Evolutionary conservation across 2,797 vertebrate genomes (phyloP), one percentile per base, ranked within the genome.

Genomic region (Periophthalmus magnuspinnatus): DNA sequence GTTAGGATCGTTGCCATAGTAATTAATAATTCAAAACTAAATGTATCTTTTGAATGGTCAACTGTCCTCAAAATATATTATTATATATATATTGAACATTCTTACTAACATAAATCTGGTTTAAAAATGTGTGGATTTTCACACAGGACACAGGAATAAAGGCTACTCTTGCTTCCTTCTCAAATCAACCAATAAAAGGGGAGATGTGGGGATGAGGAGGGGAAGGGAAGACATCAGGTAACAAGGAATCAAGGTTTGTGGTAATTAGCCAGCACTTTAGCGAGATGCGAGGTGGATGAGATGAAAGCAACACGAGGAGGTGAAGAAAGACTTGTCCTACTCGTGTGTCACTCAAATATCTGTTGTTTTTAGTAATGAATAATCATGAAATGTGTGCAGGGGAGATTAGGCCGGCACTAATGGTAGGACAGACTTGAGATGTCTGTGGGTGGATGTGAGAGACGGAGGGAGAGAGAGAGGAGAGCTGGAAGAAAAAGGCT

Each of bases 361-460:
- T 65, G 47, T 69, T 71, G 48, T 52, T 68, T 62, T 74, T 41
- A 5, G 21, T 14, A 62, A 75, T 69, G 60, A 70, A 60, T 55
- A 65, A 71, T 45, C 34, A 62, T 55, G 65, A 58, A 57, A 65
- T 52, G 67, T 75, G 50, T 45, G 76, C 36, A 2, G 34, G 63
- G 56, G 47, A 78, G 69, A 87, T 71, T 48, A 56, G 68, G 79
- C 70, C 67, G 74, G 83, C 68, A 72, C 57, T 60, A 74, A 71
- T 61, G 33, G 48, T 2, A 28, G 80, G 70, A 69, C 58, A 59
- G 61, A 52, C 0, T 14, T 58, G 68, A 70, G 54, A 72, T 62
- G 56, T 66, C 68, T 65, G 86, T 87, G 84, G 87, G 85, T 75
- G 86, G 79, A 77, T 50, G 87, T 84, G 84, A 78, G 86, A 91